A percentile compares a stretch with the other conserved stretches of the same genome.
Evolutionary conservation across 2,888 invertebrate species (phyloP).

Genomic region (Ferdinandea cuprea): DNA sequence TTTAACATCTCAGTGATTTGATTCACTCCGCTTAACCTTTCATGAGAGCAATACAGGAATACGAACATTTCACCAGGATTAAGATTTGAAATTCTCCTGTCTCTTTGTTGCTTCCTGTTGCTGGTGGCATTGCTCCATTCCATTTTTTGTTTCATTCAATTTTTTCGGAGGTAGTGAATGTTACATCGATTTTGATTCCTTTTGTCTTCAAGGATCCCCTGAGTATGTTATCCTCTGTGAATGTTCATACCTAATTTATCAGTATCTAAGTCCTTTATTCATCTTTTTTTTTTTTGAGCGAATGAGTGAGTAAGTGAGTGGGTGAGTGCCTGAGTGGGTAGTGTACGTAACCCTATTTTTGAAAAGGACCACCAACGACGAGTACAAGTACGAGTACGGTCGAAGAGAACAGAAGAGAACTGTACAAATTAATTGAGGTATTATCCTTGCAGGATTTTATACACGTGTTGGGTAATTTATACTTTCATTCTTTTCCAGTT

Average conservation of each 20-base stretch:
- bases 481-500: background rate
- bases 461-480: conserved; percentile 29
- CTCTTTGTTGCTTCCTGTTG: conserved; percentile 8
- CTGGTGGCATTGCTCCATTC: too few species aligned
- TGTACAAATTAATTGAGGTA: conserved; percentile 59
- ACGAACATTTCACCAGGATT: conserved; percentile 55
- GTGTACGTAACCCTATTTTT: background rate
- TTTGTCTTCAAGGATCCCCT: conserved; percentile 44
- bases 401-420: conserved; percentile 1
- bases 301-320: too few species aligned
- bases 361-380: conserved; percentile 1
- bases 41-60: conserved; percentile 34
- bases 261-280: conserved; percentile 29
- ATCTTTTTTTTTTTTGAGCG: conserved; percentile 12
- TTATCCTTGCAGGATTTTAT: conserved; percentile 43
- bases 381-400: background rate
- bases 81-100: conserved; percentile 48
- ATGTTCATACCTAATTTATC: conserved; percentile 56
- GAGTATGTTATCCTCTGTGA: conserved; percentile 33
- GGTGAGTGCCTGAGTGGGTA: too few species aligned
- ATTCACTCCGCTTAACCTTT: conserved; percentile 70
- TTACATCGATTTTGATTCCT: conserved; percentile 56
- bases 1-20: conserved; percentile 71
- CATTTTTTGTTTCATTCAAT: background rate
- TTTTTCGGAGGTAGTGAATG: conserved; percentile 7